phyloP scores from a whole-genome alignment of 2,113 vertebrate species.

The Poeciliopsis occidentalis region DNA sequence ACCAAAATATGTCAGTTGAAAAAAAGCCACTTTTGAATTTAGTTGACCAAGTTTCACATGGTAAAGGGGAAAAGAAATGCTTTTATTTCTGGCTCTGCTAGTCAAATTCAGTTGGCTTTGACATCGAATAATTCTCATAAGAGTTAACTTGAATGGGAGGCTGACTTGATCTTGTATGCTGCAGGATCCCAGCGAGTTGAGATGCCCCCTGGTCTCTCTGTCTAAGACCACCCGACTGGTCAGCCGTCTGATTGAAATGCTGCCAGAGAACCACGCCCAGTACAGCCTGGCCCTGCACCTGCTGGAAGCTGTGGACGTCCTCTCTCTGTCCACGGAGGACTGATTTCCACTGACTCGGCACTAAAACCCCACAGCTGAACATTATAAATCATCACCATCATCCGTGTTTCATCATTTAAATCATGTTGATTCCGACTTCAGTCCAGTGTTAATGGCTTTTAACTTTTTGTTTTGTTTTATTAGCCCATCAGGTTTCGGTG shows the following conservation, averaged over 20 bases:
- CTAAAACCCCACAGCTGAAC: background rate
- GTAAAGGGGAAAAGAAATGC: no score
- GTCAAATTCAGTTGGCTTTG: no score
- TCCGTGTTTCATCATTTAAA: slow-evolving; percentile 11
- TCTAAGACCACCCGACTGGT: slow-evolving; percentile 85
- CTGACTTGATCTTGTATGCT: background rate
- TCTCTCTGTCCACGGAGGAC: slow-evolving; percentile 62
- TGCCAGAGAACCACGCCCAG: slow-evolving; percentile 94
- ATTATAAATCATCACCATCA: background rate
- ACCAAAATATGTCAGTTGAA: no score
- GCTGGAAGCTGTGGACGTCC: slow-evolving; percentile 87
- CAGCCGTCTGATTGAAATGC: slow-evolving; percentile 88
- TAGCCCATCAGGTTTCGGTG: slow-evolving; percentile 33
- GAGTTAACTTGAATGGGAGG: background rate
- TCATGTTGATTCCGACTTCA: slow-evolving; percentile 25
- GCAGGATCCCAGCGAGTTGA: slow-evolving; percentile 91
- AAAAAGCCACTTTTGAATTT: no score
- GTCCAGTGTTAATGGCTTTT: slow-evolving; percentile 37
- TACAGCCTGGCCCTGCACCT: slow-evolving; percentile 92
- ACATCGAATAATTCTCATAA: no score
- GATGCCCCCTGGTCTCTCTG: slow-evolving; percentile 86
- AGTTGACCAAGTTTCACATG: no score
- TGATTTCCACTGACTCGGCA: slow-evolving; percentile 38
- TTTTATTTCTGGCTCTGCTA: no score
- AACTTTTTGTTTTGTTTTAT: slow-evolving; percentile 28